Percentiles rank a stretch among this genome's conserved stretches.
Conservation (phyloP, 2,888 invertebrate genomes). For the Eledona agricola region DNA sequence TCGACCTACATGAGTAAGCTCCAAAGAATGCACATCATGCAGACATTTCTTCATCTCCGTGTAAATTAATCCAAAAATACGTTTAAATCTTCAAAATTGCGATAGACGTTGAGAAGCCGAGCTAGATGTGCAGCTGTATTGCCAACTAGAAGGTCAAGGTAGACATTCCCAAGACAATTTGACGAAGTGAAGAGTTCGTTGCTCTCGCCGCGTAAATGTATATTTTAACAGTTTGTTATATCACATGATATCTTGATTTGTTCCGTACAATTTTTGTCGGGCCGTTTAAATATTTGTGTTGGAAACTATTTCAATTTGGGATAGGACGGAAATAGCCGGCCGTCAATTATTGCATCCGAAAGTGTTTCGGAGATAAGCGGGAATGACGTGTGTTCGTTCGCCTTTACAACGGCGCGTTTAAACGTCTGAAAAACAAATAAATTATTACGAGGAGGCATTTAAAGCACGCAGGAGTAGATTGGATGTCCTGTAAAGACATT, state of each 20-base stretch:
- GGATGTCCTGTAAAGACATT: too few relatives aligned
- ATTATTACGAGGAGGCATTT: slow-evolving; percentile 1
- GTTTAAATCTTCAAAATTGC: slow-evolving; percentile 4
- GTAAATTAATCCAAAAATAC: not conserved
- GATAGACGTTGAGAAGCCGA: slow-evolving; percentile 9
- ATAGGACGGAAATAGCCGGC: not conserved
- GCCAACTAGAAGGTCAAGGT: slow-evolving; percentile 37
- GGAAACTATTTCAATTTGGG: not conserved
- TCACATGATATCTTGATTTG: not conserved
- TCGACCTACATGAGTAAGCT: slow-evolving; percentile 21
- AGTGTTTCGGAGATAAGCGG: slow-evolving; percentile 1
- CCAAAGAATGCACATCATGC: slow-evolving; percentile 8
- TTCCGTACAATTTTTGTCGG: not conserved
- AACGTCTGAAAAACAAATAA: slow-evolving; percentile 6
- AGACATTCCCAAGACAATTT: slow-evolving; percentile 36
- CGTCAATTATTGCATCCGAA: slow-evolving; percentile 3
- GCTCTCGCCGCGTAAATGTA: slow-evolving; percentile 23
- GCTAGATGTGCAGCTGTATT: slow-evolving; percentile 28
- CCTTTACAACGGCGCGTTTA: too few relatives aligned
- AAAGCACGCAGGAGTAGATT: too few relatives aligned
- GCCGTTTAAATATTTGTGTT: not conserved
- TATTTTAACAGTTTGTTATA: too few relatives aligned
- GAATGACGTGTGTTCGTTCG: slow-evolving; percentile 8
- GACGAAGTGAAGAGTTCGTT: slow-evolving; percentile 33
- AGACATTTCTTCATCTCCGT: slow-evolving; percentile 6